phyloP scores from a whole-genome alignment of 2,888 invertebrate species.

The Epirrita christyi region DNA sequence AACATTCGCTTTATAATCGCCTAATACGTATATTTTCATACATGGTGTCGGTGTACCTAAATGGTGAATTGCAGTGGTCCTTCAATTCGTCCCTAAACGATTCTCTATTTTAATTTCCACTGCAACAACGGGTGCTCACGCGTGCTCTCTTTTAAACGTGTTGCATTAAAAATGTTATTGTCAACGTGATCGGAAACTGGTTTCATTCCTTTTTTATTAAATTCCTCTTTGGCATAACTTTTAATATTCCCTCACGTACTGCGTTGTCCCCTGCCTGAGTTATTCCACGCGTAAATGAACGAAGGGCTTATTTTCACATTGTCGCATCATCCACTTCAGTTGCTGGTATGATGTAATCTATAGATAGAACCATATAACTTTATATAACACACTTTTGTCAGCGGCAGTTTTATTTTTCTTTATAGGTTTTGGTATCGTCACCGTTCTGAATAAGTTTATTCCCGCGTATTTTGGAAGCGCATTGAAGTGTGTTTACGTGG shows the following conservation, averaged over 20 bases:
- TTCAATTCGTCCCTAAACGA: constrained; percentile 1
- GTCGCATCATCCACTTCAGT: constrained; percentile 37
- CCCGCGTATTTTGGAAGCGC: constrained; percentile 49
- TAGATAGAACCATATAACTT: neutral
- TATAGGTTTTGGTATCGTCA: constrained; percentile 24
- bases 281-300: constrained; percentile 43
- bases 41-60: neutral
- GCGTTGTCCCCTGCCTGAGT: constrained; percentile 39
- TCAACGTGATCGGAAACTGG: constrained; percentile 48
- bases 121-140: constrained; percentile 35
- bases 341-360: constrained; percentile 6
- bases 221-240: constrained; percentile 48
- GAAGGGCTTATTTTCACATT: constrained; percentile 40
- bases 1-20: neutral
- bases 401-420: constrained; percentile 25
- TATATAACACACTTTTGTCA: constrained; percentile 4
- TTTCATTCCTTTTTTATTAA: constrained; percentile 50
- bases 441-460: constrained; percentile 34
- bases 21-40: neutral
- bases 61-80: constrained; percentile 1
- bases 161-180: constrained; percentile 45
- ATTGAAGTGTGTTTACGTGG: constrained; percentile 58
- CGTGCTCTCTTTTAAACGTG: constrained; percentile 39
- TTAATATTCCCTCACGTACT: constrained; percentile 52
- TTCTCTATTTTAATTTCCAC: constrained; percentile 20